phyloP scores from a whole-genome alignment of 2,888 invertebrate species.

The Agrochola circellaris region DNA sequence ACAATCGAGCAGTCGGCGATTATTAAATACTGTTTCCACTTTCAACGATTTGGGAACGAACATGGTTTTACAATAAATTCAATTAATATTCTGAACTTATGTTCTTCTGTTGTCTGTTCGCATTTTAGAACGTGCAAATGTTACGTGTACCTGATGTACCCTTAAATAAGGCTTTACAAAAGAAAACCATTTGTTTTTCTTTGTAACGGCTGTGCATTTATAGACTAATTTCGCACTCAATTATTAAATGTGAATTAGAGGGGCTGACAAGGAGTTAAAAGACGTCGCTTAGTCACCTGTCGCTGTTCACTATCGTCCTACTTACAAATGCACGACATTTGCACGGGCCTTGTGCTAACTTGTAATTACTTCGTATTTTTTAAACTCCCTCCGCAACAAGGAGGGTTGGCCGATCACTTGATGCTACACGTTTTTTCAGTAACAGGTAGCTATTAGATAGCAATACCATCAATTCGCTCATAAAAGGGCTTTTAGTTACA shows the following conservation, averaged over 20 bases:
- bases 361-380: slow-evolving; percentile 44
- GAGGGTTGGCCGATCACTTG: slow-evolving; percentile 27
- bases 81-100: slow-evolving; percentile 4
- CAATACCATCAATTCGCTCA: slow-evolving; percentile 9
- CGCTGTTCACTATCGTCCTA: slow-evolving; percentile 25
- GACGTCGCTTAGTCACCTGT: slow-evolving; percentile 38
- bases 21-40: slow-evolving; percentile 22
- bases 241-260: slow-evolving; percentile 12
- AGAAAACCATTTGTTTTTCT: not conserved
- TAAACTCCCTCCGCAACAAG: slow-evolving; percentile 7
- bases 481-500: not conserved
- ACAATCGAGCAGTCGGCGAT: not conserved
- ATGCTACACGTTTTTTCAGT: not conserved
- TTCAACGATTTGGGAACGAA: slow-evolving; percentile 3
- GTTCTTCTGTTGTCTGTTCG: not conserved
- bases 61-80: not conserved
- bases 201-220: not conserved
- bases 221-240: not conserved
- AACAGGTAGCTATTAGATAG: not conserved
- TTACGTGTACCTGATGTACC: too few species aligned
- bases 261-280: slow-evolving; percentile 21
- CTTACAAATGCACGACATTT: slow-evolving; percentile 42
- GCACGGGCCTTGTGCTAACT: slow-evolving; percentile 30
- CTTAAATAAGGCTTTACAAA: not conserved
- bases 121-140: not conserved